Evolutionary conservation across 1,140 invertebrate genomes (phyloP).

Genomic region (Lasioglossum baleicum): DNA sequence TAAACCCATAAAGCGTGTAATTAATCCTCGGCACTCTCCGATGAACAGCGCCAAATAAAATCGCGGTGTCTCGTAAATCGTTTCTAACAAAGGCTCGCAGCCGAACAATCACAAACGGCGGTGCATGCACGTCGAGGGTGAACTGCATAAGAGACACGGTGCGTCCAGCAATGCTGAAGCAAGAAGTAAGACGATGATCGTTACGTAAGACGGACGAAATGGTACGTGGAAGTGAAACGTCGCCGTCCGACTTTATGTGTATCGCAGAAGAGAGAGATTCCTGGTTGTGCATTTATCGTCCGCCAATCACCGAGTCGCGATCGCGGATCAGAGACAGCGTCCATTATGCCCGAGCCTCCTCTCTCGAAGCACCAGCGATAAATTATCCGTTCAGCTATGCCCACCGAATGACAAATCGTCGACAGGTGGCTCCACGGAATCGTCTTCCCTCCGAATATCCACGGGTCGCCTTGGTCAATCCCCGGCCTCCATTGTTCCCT

Average conservation of each 20-base stretch:
- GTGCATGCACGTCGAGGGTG: too few relatives aligned
- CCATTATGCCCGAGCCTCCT: constrained; percentile 28
- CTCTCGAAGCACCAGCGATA: constrained; percentile 31
- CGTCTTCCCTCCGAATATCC: constrained; percentile 1
- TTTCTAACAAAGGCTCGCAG: too few relatives aligned
- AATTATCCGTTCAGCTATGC: constrained; percentile 55
- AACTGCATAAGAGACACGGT: not conserved
- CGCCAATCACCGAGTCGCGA: not conserved
- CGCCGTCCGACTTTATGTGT: constrained; percentile 4
- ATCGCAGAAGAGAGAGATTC: constrained; percentile 9
- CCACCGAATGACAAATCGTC: constrained; percentile 53
- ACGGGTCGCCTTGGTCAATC: too few relatives aligned
- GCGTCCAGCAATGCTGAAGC: not conserved
- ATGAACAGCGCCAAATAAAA: too few relatives aligned
- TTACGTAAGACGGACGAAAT: constrained; percentile 24
- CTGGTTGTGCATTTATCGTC: constrained; percentile 11
- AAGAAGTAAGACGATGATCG: not conserved
- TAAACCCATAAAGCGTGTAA: too few relatives aligned
- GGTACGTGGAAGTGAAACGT: constrained; percentile 38
- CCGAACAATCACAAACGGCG: too few relatives aligned
- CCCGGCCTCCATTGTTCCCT: too few relatives aligned
- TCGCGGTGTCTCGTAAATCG: too few relatives aligned
- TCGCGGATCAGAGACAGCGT: constrained; percentile 7
- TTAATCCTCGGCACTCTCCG: too few relatives aligned
- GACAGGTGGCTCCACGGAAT: constrained; percentile 51